These are phyloP conservation scores for Indicator indicator DNA, from an alignment of 2,113 vertebrate species.

Conservation along the genomic window DNA sequence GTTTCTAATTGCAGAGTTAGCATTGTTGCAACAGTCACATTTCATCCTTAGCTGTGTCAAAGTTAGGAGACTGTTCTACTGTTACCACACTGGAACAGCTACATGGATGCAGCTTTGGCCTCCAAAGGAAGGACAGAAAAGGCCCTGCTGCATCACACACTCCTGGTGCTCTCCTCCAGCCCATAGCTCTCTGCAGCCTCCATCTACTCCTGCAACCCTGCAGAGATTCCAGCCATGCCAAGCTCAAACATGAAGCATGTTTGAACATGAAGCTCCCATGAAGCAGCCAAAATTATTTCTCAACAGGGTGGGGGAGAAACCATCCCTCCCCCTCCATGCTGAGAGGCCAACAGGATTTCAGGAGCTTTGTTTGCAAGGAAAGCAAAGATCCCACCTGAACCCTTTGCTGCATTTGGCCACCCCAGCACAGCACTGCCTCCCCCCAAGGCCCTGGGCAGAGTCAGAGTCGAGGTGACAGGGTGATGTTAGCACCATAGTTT, in stretches of 20 bases:
- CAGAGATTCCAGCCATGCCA: fast-evolving
- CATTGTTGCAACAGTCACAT: fast-evolving
- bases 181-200: fast-evolving
- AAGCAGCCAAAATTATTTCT: neutral
- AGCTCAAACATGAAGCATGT: neutral
- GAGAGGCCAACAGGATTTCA: neutral
- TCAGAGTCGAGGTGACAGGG: neutral
- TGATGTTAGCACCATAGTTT: constrained; percentile 45
- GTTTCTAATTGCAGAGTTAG: neutral
- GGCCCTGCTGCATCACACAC: fast-evolving
- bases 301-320: fast-evolving
- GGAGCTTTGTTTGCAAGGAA: neutral
- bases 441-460: neutral
- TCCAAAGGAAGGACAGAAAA: neutral
- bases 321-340: fast-evolving
- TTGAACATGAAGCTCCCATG: fast-evolving
- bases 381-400: neutral
- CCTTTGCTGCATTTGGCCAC: neutral
- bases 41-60: neutral
- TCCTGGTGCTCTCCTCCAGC: neutral
- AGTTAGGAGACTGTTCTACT: neutral
- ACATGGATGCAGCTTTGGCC: fast-evolving
- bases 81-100: neutral
- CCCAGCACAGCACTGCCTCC: neutral
- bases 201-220: neutral